A percentile compares a stretch with the other conserved stretches of the same genome.
phyloP scores from a whole-genome alignment of 2,888 invertebrate genomes.

The Callimorpha dominula region DNA sequence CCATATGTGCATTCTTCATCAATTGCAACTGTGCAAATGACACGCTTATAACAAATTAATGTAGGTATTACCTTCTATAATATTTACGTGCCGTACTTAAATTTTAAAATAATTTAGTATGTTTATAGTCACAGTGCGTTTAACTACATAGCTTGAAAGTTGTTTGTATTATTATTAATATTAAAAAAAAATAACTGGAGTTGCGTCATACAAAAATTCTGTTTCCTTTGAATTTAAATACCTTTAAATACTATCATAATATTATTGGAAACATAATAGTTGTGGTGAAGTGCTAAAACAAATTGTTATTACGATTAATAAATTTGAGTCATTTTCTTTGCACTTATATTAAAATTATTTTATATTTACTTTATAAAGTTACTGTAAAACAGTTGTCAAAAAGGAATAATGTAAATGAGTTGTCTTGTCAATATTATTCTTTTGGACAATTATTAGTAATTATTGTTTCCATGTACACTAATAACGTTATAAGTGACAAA shows the following conservation, averaged over 20 bases:
- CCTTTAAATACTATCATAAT: too few relatives aligned
- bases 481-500: background rate
- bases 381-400: background rate
- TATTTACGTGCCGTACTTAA: conserved; percentile 9
- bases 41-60: conserved; percentile 25
- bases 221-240: background rate
- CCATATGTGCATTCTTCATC: conserved; percentile 31
- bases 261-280: background rate
- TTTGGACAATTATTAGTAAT: background rate
- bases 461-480: background rate
- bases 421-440: background rate
- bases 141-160: background rate
- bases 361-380: background rate
- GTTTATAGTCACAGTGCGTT: background rate
- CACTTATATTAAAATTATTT: background rate
- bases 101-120: conserved; percentile 12
- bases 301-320: background rate
- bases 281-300: conserved; percentile 1
- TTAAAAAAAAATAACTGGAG: too few relatives aligned
- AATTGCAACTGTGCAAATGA: conserved; percentile 59
- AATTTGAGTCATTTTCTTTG: background rate
- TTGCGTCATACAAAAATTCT: background rate
- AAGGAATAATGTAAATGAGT: background rate
- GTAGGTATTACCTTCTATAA: background rate
- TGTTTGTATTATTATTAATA: too few relatives aligned